Conservation (phyloP, 2,888 invertebrate species). For the Lissocephala sabroskyi region DNA sequence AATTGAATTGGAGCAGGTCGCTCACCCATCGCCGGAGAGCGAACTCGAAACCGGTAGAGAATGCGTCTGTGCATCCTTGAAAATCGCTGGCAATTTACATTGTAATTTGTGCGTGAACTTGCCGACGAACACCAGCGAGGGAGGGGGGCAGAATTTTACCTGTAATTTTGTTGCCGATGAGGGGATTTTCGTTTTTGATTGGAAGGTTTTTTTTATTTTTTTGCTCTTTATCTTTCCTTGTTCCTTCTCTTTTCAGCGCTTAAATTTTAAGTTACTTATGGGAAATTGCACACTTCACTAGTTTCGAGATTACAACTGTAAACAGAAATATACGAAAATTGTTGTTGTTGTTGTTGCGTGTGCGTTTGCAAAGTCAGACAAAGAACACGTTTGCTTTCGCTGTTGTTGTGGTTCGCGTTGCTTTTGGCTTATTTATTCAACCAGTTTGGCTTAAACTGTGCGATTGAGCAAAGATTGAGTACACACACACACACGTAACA, state of each 20-base stretch:
- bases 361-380: constrained; percentile 51
- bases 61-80: not conserved
- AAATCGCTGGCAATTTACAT: not conserved
- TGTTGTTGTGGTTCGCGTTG: constrained; percentile 35
- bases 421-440: constrained; percentile 43
- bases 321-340: not conserved
- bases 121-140: too few species aligned
- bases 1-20: constrained; percentile 63
- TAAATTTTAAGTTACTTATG: too few species aligned
- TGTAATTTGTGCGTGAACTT: too few species aligned
- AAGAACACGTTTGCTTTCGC: constrained; percentile 61
- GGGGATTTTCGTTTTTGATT: too few species aligned
- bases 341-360: constrained; percentile 3
- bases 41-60: not conserved
- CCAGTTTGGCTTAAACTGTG: constrained; percentile 58
- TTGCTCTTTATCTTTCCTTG: too few species aligned
- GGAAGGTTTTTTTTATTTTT: too few species aligned
- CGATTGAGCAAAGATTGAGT: constrained; percentile 62
- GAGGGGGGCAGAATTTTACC: too few species aligned
- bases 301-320: not conserved
- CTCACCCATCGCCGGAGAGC: too few species aligned
- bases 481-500: constrained; percentile 8
- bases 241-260: too few species aligned
- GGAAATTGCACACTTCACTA: too few species aligned
- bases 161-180: too few species aligned